A percentile compares a stretch with the other conserved stretches of the same genome.
Evolutionary conservation across 2,888 invertebrate species (phyloP).

Genomic region (Orthosia incerta): DNA sequence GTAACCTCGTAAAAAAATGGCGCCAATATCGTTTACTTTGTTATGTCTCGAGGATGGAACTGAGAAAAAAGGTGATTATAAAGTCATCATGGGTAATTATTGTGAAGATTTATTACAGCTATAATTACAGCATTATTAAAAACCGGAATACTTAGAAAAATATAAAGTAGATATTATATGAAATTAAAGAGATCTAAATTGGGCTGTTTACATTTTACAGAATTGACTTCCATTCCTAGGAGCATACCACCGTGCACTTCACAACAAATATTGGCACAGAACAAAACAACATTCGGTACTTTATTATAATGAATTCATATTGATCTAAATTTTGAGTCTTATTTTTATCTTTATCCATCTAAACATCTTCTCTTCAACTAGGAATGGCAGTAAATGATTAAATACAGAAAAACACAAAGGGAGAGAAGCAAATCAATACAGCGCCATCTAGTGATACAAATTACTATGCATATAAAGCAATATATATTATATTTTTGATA

Average conservation of each 20-base stretch:
- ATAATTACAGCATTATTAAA: slow-evolving; percentile 46
- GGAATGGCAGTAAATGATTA: slow-evolving; percentile 55
- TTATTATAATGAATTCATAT: slow-evolving; percentile 40
- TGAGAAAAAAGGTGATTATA: slow-evolving; percentile 7
- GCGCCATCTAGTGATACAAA: slow-evolving; percentile 63
- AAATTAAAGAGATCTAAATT: slow-evolving; percentile 26
- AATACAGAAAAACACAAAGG: slow-evolving; percentile 6
- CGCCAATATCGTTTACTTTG: slow-evolving; percentile 47
- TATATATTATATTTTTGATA: slow-evolving; percentile 56
- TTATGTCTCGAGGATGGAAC: slow-evolving; percentile 14
- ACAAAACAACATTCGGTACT: slow-evolving; percentile 66
- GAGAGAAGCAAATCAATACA: slow-evolving; percentile 46
- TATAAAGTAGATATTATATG: slow-evolving; percentile 16
- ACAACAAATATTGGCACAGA: slow-evolving; percentile 72
- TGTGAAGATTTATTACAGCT: slow-evolving; percentile 39
- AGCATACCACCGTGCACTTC: slow-evolving; percentile 46
- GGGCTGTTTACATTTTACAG: slow-evolving; percentile 10
- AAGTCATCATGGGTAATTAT: slow-evolving; percentile 37
- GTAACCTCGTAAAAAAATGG: slow-evolving; percentile 50
- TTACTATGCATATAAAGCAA: slow-evolving; percentile 50
- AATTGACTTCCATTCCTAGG: slow-evolving; percentile 59
- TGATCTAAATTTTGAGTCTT: slow-evolving; percentile 31
- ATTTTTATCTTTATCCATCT: slow-evolving; percentile 38
- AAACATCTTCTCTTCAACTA: slow-evolving; percentile 33
- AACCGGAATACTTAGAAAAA: slow-evolving; percentile 41